Evolutionary conservation across 2,888 invertebrate species (phyloP).

Genomic region (Sphaeridia pumilis): DNA sequence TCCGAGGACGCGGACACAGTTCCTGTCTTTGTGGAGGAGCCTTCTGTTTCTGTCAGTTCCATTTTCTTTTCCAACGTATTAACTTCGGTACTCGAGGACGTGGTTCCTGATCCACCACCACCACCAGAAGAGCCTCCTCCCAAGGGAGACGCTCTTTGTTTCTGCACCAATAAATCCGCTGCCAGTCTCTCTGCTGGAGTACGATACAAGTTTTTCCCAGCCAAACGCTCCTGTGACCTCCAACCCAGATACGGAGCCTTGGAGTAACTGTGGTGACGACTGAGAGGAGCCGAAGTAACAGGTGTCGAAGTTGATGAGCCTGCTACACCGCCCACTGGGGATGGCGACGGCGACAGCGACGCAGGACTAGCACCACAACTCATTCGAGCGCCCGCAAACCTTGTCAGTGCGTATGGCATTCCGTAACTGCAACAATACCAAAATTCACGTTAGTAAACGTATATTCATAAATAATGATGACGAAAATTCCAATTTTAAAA

Average conservation of each 20-base stretch:
- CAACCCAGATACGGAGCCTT: conserved; percentile 82
- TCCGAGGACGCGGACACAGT: conserved; percentile 26
- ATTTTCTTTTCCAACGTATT: background rate
- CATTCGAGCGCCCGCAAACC: conserved; percentile 33
- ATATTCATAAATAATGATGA: background rate
- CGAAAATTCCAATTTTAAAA: background rate
- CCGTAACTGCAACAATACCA: conserved; percentile 25
- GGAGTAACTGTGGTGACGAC: conserved; percentile 46
- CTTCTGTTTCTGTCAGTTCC: conserved; percentile 11
- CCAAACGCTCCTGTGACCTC: conserved; percentile 70
- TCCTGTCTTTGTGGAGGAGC: conserved; percentile 20
- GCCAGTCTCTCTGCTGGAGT: conserved; percentile 53
- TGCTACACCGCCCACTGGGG: conserved; percentile 33
- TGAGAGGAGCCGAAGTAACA: conserved; percentile 30
- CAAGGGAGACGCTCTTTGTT: conserved; percentile 17
- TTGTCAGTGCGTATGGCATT: conserved; percentile 33
- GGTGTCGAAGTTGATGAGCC: conserved; percentile 31
- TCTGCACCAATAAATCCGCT: conserved; percentile 56
- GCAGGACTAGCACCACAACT: conserved; percentile 35
- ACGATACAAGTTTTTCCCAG: conserved; percentile 42
- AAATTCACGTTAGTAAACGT: no score
- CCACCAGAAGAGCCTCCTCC: conserved; percentile 12
- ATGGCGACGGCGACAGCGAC: conserved; percentile 32
- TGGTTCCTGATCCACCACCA: conserved; percentile 1
- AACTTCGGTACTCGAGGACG: conserved; percentile 9